Percentiles rank a stretch among this genome's conserved stretches.
Conservation (phyloP, 2,113 vertebrate genomes). For the Scalopus aquaticus region DNA sequence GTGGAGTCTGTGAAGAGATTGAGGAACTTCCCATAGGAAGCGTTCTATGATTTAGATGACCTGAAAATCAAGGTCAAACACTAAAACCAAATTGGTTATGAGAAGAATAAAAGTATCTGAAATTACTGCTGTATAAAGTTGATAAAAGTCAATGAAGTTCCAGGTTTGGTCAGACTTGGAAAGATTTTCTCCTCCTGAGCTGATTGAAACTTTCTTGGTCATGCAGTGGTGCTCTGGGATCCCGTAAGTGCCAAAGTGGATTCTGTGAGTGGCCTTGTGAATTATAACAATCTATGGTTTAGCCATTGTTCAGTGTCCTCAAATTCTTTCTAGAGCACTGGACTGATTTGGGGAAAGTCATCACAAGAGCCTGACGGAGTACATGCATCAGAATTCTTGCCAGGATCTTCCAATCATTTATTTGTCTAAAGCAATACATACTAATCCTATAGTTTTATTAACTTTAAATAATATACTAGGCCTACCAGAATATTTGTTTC, state of each 20-base stretch:
- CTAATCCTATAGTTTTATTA: background rate
- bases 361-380: background rate
- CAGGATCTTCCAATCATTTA: background rate
- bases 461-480: background rate
- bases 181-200: background rate
- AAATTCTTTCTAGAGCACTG: background rate
- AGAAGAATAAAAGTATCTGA: background rate
- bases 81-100: background rate
- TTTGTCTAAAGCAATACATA: background rate
- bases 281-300: background rate
- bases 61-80: background rate
- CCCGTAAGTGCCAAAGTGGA: background rate
- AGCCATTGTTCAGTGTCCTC: background rate
- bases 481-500: conserved; percentile 11
- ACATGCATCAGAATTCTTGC: background rate
- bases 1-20: background rate
- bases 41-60: background rate
- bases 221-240: background rate
- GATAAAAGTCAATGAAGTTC: background rate
- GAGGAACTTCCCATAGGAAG: background rate
- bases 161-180: background rate
- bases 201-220: background rate
- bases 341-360: background rate
- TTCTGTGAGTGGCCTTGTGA: background rate
- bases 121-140: background rate